Base-by-base conservation (phyloP, 1,140 invertebrate genomes). In the Lepidurus apus region DNA sequence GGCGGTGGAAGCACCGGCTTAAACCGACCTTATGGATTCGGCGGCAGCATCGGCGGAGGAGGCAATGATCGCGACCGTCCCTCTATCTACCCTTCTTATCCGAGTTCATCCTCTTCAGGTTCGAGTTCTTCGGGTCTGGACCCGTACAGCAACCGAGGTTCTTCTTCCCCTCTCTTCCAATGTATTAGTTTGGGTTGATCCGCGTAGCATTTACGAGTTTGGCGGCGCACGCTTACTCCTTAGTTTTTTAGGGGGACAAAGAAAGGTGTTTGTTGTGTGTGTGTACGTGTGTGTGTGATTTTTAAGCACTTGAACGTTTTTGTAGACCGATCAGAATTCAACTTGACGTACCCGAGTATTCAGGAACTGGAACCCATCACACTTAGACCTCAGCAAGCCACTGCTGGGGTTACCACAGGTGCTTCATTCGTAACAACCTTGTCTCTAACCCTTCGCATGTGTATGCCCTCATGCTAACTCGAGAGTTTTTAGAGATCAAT, bases 21-120 rank as follows among this genome's bases (percentile, higher is more conserved):
- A 65, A 65, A 65, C 13, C 53, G 53, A 7, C 53, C 53, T 0
- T 13, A n/a, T 21, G 53, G 53, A 13, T 65, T 65, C 21, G 53
- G 53, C 53, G 13, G 53, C 53, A 17, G 13, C n/a, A 81, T 80
- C 43, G 85, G 85, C 3, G 85, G 85, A 0, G 82, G 82, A 47
- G 82, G 80, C 21, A 78, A 80, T 42, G 73, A 73, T 65, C 74
- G 79, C 21, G 47, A 78, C 13, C 43, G 80, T 7, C 53, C 53
- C 17, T 65, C 53, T 11, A 21, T 65, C 9, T 65, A 65, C 13
- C 53, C 53, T 17, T 9, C 53, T 13, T 65, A 65, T 17, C 53
- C 53, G 53, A 65, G 53, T 65, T 65, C 53, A 17, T 65, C 53
- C 21, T 9, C 53, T 65, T 65, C 53, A 65, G 53, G 53, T 65